Percentiles rank a stretch among this genome's conserved stretches.
phyloP scores from a whole-genome alignment of 2,113 vertebrate genomes.

The Circaetus gallicus region DNA sequence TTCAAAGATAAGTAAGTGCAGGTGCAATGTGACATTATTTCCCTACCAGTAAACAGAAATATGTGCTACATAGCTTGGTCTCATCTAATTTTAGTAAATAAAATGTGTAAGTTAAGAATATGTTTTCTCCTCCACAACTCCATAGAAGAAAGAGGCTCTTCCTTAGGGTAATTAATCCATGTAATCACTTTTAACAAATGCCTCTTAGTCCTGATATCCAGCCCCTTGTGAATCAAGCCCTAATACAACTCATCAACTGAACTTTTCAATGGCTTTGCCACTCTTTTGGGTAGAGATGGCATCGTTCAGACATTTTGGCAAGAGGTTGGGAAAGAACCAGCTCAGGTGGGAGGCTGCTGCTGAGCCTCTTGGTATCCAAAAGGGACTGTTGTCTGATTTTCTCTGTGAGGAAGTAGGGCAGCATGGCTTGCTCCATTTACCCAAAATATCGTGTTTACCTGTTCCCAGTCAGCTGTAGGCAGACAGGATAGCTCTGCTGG shows the following conservation, averaged over 20 bases:
- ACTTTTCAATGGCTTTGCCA: neutral
- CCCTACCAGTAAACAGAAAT: neutral
- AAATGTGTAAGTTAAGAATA: neutral
- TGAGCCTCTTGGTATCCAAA: neutral
- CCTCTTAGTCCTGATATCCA: neutral
- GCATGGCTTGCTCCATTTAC: neutral
- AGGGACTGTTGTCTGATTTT: neutral
- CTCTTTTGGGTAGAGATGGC: neutral
- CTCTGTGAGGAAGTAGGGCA: neutral
- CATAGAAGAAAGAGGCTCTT: neutral
- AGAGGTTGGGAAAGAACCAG: rapidly evolving
- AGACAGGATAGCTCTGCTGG: neutral
- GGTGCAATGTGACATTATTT: neutral
- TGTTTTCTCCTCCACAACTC: neutral
- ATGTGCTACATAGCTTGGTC: neutral
- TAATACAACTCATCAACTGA: neutral
- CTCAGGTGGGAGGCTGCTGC: neutral
- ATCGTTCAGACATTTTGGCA: neutral
- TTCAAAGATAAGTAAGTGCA: neutral
- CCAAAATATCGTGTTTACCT: neutral
- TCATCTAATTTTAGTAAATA: neutral
- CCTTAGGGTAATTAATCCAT: neutral
- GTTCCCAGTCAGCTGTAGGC: constrained; percentile 8
- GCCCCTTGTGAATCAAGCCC: neutral
- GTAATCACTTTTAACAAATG: neutral